Evolutionary conservation across 2,888 invertebrate species (phyloP), one percentile per base, ranked within the genome.

Genomic region (Alsophila aescularia): DNA sequence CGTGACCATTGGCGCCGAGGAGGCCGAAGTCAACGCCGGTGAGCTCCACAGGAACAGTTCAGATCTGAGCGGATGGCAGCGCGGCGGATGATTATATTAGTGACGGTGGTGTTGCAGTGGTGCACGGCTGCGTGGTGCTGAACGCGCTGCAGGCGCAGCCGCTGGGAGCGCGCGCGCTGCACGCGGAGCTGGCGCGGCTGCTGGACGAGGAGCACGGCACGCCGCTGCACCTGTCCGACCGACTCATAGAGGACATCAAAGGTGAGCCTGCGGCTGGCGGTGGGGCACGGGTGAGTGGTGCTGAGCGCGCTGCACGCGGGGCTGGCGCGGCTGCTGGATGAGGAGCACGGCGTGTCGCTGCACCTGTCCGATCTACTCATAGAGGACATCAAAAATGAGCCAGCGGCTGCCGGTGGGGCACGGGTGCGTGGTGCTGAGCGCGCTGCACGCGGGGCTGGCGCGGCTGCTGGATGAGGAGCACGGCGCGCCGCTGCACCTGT

Each of bases 271-370:
- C 31, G 8, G 10, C 9, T 27, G 8, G 31, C 97, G 56, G 95
- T 98, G 70, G 98, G 95, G 73, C 96, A 97, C 86, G 96, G 98
- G 2, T 94, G 96, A 41, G 96, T 98, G 34, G 93, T 98, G 55
- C 89, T 99, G 36, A 94, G 93, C 76, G 94, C 95, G 3, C 87
- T 97, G 52, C 95, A 96, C 67, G 91, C 88, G 81, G 95, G 93
- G 88, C 92, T 93, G 27, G 82, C 82, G 40, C 73, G 85, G 0
- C 79, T 91, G 50, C 79, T 95, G 36, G 83, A 83, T 59, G 77
- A 72, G 39, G 87, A 92, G 59, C 79, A 93, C 63, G 81, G 69
- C 5, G 72, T 81, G 0, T 87, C 90, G 15, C 78, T 93, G 12
- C 72, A 87, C 16, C 83, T 95, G 14, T 75, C 92, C 0, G 93